Evolutionary conservation across 2,888 invertebrate genomes (phyloP), one percentile per base, ranked within the genome.

Genomic region (Drosophila longiperda): DNA sequence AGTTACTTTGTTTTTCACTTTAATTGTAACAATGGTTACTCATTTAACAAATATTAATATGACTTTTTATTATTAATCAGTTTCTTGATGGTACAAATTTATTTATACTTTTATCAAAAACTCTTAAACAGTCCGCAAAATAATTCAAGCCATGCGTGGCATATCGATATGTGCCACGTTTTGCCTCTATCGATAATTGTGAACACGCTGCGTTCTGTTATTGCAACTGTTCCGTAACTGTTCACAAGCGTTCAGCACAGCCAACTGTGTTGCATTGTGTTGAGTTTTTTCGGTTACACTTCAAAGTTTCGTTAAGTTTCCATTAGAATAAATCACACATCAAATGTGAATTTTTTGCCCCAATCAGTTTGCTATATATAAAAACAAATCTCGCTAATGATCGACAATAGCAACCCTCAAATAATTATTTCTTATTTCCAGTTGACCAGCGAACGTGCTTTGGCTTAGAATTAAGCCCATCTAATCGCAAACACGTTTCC

Each of bases 401-500:
- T 89, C 77, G 67, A 55, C 61, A 29, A 59, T 57, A 74, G 32
- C 68, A 49, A 71, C 78, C 76, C 77, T 59, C 2, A n/a, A n/a
- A 55, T 55, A 40, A 32, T 32, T 57, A 42, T 5, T 38, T n/a
- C 38, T 6, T 32, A 36, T 5, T 38, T n/a, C 45, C 5, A 36
- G 49, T 45, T 66, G 66, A 57, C 63, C 66, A 66, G 53, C 3
- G 75, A 87, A 87, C 87, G 87, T 87, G 87, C 83, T 55, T 73
- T 63, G 87, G 89, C 80, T 87, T 87, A 88, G 75, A 87, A 87
- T 84, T 87, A 87, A 87, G 81, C 78, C 75, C 66, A 64, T 78
- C 59, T 65, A 63, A 73, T 71, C 66, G 23, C 45, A 45, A 23
- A 73, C 73, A 50, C 63, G 48, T 23, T 45, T 45, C 8, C 49